phyloP scores from a whole-genome alignment of 2,888 invertebrate genomes.

The Conomelus anceps region DNA sequence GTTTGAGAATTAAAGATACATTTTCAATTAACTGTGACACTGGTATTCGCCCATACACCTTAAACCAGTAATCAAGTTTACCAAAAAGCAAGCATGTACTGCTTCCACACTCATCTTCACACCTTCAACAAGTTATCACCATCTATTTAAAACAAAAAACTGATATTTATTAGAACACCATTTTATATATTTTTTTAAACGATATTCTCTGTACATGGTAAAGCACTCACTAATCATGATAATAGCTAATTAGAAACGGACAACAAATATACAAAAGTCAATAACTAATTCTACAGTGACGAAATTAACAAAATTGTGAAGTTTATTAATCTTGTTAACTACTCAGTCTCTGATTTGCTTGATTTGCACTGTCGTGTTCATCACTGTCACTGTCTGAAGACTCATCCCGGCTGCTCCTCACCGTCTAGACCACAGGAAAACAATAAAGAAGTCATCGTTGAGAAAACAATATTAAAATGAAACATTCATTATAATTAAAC shows the following conservation, averaged over 20 bases:
- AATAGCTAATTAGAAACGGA: neutral
- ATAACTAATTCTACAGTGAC: neutral
- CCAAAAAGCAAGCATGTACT: no score
- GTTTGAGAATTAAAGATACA: no score
- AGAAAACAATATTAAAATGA: no score
- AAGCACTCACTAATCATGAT: neutral
- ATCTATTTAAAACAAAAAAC: neutral
- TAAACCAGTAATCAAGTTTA: no score
- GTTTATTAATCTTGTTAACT: neutral
- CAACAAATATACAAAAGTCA: neutral
- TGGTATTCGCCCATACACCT: no score
- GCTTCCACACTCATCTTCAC: neutral
- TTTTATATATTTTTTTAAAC: neutral
- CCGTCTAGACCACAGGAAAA: neutral
- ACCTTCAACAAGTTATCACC: neutral
- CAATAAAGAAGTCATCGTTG: neutral
- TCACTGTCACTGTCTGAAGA: neutral
- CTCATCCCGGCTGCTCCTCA: neutral
- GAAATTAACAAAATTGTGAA: neutral
- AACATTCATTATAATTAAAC: no score
- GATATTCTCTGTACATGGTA: neutral
- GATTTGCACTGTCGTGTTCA: neutral
- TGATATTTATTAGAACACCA: neutral
- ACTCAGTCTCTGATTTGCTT: neutral
- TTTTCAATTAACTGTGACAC: no score